Base-by-base conservation (phyloP, 2,888 invertebrate species). In the Limulus polyphemus region DNA sequence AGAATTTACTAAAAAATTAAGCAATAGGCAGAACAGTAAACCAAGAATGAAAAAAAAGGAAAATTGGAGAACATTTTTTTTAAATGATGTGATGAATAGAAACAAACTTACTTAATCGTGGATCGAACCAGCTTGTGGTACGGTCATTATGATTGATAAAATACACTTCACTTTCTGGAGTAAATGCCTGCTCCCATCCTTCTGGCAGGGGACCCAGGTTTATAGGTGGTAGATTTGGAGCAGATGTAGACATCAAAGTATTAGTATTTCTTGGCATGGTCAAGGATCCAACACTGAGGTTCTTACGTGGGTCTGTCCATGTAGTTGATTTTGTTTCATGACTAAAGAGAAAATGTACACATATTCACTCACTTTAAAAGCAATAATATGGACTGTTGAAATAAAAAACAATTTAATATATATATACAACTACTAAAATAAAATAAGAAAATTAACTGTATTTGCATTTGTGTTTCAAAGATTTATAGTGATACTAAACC, bases 81-180 rank as follows among this genome's bases (percentile, higher is more conserved):
- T 11, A 47, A 11, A 46, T 11, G 5, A 56, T 5, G 14, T 17
- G 11, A 11, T 14, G 46, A 46, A 56, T 56, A 17, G 52, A 56
- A 56, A 32, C 47, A 49, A 74, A 87, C 90, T 88, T 84, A 91
- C 92, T 92, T 83, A 95, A 88, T 84, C 94, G 84, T 73, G 95
- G 95, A 81, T 97, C 94, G 81, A 92, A 93, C 95, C 95, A 97
- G 74, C 93, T 93, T 69, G 95, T 95, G 74, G 91, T 92, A 79
- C 91, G 86, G 70, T 89, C 87, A 77, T 87, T 85, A 79, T 93
- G 93, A 80, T 93, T 92, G 79, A 93, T 85, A 79, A 89, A 90
- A 80, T 90, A 90, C 73, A 86, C 82, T 79, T 90, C 89, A 72
- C 90, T 89, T 76, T 89, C 88, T 63, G 84, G 83, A 70, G 90